Evolutionary conservation across 2,797 vertebrate species (phyloP).

Genomic region (Argyrosomus regius): DNA sequence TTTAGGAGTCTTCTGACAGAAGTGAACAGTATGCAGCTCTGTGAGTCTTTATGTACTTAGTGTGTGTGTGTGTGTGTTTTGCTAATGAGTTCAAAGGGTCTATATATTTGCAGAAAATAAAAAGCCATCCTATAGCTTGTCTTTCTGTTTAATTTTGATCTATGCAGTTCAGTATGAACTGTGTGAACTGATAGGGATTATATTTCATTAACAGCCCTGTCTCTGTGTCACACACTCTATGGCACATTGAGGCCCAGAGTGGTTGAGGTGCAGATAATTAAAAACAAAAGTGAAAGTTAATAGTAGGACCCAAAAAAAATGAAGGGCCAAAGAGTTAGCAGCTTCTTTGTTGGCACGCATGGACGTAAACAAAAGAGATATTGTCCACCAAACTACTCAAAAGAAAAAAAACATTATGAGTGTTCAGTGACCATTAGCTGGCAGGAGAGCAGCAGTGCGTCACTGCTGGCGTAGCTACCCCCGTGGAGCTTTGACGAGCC

Average conservation of each 20-base stretch:
- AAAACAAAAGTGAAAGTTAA: slow-evolving; percentile 22
- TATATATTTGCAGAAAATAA: slow-evolving; percentile 68
- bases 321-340: slow-evolving; percentile 20
- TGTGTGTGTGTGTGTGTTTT: slow-evolving; percentile 38
- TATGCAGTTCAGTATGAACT: background rate
- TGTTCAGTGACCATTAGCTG: slow-evolving; percentile 39
- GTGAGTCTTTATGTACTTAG: slow-evolving; percentile 71
- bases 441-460: slow-evolving; percentile 56
- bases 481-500: slow-evolving; percentile 56
- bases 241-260: slow-evolving; percentile 2
- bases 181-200: background rate
- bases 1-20: slow-evolving; percentile 82
- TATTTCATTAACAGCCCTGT: background rate
- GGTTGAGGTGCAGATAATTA: slow-evolving; percentile 24
- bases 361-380: slow-evolving; percentile 42
- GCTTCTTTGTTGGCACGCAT: slow-evolving; percentile 9
- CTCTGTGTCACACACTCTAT: background rate
- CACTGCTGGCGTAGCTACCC: slow-evolving; percentile 51
- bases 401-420: slow-evolving; percentile 42
- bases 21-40: slow-evolving; percentile 77
- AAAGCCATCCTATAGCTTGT: slow-evolving; percentile 24
- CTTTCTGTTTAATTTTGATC: background rate
- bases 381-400: slow-evolving; percentile 33
- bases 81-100: slow-evolving; percentile 45
- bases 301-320: background rate